Base-by-base conservation (phyloP, 1,140 invertebrate species). In the Stratiolaelaps scimitus region DNA sequence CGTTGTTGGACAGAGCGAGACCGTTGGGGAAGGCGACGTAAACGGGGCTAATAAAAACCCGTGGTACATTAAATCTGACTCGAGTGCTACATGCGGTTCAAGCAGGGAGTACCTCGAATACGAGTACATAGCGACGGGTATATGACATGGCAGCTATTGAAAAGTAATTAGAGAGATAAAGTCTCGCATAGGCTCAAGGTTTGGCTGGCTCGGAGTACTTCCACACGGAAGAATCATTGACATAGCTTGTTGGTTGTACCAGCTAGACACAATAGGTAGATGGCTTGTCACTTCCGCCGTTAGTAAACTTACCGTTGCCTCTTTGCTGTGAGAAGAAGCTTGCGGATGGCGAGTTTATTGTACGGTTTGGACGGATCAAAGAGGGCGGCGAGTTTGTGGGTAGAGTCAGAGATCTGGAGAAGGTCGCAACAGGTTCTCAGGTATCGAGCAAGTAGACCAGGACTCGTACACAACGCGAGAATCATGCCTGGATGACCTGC, bases 361-460 rank as follows among this genome's bases (percentile, higher is more conserved):
- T 69, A 45, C 43, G 69, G 66, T 47, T 70, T 70, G 29, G 75
- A 76, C 7, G 75, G 75, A 66, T 76, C 75, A 67, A 75, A 72
- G n/a, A 71, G 69, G 23, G 70, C 68, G 15, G 53, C 53, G 15
- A 60, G 53, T 60, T 60, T 60, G 26, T n/a, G 17, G 20, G 53
- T 60, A 23, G 17, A 60, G 53, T 60, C 53, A 17, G 53, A 60
- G 53, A 60, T 60, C 53, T 60, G 53, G 1, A 60, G 53, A 34
- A 60, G 53, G 26, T 60, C 53, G 53, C 53, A 60, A 23, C 53
- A 60, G 15, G 53, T 60, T 60, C 34, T 60, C 15, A 60, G 26
- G 23, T 29, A 60, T 5, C 53, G 53, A 60, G 26, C 34, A 15
- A 60, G 34, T 60, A 60, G 34, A 19, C 26, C 15, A 19, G 53